phyloP scores from a whole-genome alignment of 2,797 vertebrate species.

The Halcyon smyrnensis region DNA sequence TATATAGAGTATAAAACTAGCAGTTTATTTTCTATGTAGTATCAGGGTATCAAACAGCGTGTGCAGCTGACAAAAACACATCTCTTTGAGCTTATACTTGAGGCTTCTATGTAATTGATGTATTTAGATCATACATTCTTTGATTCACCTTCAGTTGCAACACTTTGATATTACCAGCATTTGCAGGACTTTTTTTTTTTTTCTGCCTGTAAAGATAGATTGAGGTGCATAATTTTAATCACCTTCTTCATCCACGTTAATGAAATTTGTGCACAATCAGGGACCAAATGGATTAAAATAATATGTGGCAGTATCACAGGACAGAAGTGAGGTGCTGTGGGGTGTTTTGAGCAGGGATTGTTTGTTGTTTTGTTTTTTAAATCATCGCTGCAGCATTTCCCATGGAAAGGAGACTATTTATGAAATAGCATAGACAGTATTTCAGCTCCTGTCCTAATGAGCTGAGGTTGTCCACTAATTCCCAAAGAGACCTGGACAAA shows the following conservation, averaged over 20 bases:
- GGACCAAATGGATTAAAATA: neutral
- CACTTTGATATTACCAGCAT: neutral
- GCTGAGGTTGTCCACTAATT: neutral
- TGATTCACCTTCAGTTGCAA: neutral
- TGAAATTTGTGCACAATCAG: neutral
- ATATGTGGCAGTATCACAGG: fast-evolving
- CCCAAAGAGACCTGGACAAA: neutral
- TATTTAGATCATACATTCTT: neutral
- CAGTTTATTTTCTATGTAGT: neutral
- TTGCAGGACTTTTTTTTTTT: neutral
- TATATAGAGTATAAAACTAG: neutral
- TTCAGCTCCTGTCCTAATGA: neutral
- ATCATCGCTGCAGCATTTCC: neutral
- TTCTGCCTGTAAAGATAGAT: neutral
- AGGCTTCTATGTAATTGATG: neutral
- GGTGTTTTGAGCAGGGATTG: neutral
- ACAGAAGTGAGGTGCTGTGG: neutral
- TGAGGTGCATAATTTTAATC: neutral
- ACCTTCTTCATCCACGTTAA: neutral
- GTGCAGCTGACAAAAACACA: neutral
- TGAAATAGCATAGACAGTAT: fast-evolving
- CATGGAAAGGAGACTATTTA: neutral
- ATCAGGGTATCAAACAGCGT: neutral
- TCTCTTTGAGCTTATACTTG: neutral
- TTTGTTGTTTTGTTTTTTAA: neutral